phyloP scores from a whole-genome alignment of 2,888 invertebrate species.

The Oegoconia quadripuncta region DNA sequence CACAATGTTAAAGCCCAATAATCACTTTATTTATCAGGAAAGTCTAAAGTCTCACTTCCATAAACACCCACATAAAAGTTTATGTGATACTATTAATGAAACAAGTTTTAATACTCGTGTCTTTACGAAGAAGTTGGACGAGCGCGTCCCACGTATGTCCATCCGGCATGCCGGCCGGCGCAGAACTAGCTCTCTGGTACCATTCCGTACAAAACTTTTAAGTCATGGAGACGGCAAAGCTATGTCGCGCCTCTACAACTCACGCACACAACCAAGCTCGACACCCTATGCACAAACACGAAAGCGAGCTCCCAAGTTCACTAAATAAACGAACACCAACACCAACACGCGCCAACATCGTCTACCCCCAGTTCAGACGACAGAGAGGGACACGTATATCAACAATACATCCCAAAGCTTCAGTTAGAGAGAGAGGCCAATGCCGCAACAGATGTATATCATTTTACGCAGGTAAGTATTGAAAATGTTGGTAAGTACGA shows the following conservation, averaged over 20 bases:
- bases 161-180: conserved; percentile 69
- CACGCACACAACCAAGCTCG: conserved; percentile 62
- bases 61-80: conserved; percentile 30
- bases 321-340: conserved; percentile 79
- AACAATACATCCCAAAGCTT: conserved; percentile 62
- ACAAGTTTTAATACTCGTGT: conserved; percentile 63
- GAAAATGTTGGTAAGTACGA: conserved; percentile 73
- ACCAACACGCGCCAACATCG: conserved; percentile 69
- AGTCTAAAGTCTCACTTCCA: conserved; percentile 32
- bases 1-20: conserved; percentile 37
- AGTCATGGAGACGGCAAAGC: conserved; percentile 79
- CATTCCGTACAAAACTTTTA: conserved; percentile 76
- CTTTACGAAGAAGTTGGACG: conserved; percentile 65
- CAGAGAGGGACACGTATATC: conserved; percentile 69
- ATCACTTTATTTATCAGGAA: conserved; percentile 49
- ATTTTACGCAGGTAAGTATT: conserved; percentile 78
- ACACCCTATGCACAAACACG: conserved; percentile 77
- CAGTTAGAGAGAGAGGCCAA: conserved; percentile 53
- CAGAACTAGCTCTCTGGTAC: conserved; percentile 67
- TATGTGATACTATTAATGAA: conserved; percentile 35
- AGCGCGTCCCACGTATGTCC: conserved; percentile 49
- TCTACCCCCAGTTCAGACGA: conserved; percentile 76
- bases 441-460: conserved; percentile 77
- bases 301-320: conserved; percentile 77
- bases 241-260: conserved; percentile 78